Evolutionary conservation across 1,140 invertebrate genomes (phyloP).

Genomic region (Drosophila athabasca): DNA sequence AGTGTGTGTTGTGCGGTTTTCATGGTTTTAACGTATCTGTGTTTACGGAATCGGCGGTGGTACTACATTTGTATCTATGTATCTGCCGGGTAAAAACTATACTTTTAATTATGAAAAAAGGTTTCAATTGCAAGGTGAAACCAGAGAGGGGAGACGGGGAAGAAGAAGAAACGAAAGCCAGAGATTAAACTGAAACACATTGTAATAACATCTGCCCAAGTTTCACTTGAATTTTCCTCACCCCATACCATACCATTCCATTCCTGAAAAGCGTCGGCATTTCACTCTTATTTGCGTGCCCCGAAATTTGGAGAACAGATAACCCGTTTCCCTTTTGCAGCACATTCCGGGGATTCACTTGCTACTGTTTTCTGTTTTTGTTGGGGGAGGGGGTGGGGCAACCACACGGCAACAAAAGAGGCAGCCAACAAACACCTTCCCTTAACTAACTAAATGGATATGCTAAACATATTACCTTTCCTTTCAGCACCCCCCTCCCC

Average conservation of each 20-base stretch:
- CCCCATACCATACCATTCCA: no score
- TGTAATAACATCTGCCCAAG: no score
- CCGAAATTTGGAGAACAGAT: background rate
- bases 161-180: background rate
- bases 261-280: no score
- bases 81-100: constrained; percentile 7
- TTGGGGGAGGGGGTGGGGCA: constrained; percentile 19
- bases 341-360: constrained; percentile 33
- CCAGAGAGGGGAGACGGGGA: no score
- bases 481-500: background rate
- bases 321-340: constrained; percentile 4
- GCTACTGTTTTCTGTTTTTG: constrained; percentile 30
- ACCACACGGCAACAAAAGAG: constrained; percentile 20
- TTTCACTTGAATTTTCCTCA: no score
- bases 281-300: no score
- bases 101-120: constrained; percentile 53
- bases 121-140: constrained; percentile 11
- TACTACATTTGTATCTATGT: background rate
- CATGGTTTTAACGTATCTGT: constrained; percentile 33
- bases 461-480: constrained; percentile 60
- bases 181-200: no score
- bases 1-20: constrained; percentile 43
- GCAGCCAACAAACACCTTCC: constrained; percentile 44
- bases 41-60: no score
- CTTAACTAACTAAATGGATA: constrained; percentile 35